These are phyloP conservation scores for Syncerus caffer DNA, from an alignment of 2,797 vertebrate genomes.

Conservation along the genomic window DNA sequence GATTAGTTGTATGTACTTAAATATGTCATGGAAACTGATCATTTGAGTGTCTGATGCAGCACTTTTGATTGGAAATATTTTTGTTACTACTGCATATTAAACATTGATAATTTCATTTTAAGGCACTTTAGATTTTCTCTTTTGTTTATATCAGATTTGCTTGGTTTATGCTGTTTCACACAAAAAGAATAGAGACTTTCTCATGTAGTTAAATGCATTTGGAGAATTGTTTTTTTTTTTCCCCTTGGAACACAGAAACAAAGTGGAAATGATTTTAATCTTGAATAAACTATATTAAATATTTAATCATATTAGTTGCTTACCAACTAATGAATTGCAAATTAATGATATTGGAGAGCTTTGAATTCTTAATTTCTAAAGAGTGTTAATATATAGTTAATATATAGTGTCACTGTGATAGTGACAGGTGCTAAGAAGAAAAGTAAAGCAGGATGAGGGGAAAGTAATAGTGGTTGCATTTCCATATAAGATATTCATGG, in stretches of 20 bases:
- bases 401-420: background rate
- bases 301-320: conserved; percentile 6
- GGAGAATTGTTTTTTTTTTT: background rate
- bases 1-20: conserved; percentile 13
- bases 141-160: background rate
- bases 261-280: background rate
- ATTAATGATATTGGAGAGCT: background rate
- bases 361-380: background rate
- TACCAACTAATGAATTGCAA: background rate
- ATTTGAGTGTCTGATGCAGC: background rate
- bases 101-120: background rate
- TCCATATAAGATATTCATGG: background rate
- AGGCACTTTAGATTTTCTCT: background rate
- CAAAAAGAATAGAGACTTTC: background rate
- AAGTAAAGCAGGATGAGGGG: background rate
- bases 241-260: background rate
- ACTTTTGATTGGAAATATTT: conserved; percentile 27
- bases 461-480: background rate
- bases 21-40: background rate
- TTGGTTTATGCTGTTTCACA: background rate
- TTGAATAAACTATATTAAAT: background rate
- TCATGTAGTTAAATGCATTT: background rate
- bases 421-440: background rate
- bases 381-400: background rate
- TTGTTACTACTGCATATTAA: background rate